Evolutionary conservation across 2,888 invertebrate genomes (phyloP).

Genomic region (Melipona bicolor): DNA sequence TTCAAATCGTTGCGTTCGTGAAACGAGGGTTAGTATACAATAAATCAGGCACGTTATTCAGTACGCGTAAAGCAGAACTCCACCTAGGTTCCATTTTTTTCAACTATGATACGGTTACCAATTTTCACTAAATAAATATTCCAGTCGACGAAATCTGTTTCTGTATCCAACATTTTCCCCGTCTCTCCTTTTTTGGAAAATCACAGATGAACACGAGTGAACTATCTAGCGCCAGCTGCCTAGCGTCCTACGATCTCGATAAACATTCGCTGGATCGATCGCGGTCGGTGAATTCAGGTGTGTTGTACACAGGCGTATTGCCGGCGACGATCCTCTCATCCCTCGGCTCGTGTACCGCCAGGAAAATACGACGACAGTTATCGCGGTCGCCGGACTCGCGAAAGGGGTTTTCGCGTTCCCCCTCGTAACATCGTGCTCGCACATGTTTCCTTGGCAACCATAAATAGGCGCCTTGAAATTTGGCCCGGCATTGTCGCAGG

Average conservation of each 20-base stretch:
- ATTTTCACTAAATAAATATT: too few relatives aligned
- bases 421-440: slow-evolving; percentile 56
- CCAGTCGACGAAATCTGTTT: too few relatives aligned
- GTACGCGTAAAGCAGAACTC: too few relatives aligned
- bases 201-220: too few relatives aligned
- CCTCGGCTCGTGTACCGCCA: slow-evolving; percentile 11
- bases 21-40: too few relatives aligned
- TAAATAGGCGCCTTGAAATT: slow-evolving; percentile 64
- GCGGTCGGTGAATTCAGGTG: slow-evolving; percentile 24
- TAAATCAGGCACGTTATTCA: too few relatives aligned
- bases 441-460: slow-evolving; percentile 68
- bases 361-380: slow-evolving; percentile 60
- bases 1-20: too few relatives aligned
- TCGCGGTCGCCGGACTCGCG: slow-evolving; percentile 57
- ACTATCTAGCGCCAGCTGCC: too few relatives aligned
- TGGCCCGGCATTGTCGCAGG: slow-evolving; percentile 47
- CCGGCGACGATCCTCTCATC: slow-evolving; percentile 27
- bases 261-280: slow-evolving; percentile 10
- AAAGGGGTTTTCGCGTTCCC: slow-evolving; percentile 57
- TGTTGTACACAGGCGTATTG: slow-evolving; percentile 10
- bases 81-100: too few relatives aligned
- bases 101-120: too few relatives aligned
- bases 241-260: background rate
- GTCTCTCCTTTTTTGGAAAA: too few relatives aligned
- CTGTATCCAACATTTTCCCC: too few relatives aligned